phyloP scores from a whole-genome alignment of 2,888 invertebrate genomes.

The Sminthurinus aureus region DNA sequence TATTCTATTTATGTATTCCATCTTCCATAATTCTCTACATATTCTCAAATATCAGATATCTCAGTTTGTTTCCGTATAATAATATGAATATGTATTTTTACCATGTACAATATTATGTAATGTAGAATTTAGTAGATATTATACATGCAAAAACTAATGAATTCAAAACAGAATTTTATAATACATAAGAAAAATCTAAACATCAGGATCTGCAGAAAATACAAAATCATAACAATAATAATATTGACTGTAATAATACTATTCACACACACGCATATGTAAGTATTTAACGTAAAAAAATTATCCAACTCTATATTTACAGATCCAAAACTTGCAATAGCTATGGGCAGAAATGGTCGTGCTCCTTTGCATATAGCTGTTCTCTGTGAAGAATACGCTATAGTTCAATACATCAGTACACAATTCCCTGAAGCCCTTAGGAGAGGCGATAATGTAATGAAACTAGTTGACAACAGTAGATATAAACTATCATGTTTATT shows the following conservation, averaged over 20 bases:
- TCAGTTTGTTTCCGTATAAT: no score
- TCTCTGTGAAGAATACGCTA: conserved; percentile 80
- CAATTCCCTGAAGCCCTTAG: conserved; percentile 76
- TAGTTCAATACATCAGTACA: conserved; percentile 79
- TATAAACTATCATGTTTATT: conserved; percentile 8
- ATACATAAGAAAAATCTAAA: neutral
- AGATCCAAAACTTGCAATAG: conserved; percentile 67
- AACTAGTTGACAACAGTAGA: neutral
- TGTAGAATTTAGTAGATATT: neutral
- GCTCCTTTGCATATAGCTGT: conserved; percentile 87
- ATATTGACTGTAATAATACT: no score
- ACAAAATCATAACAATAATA: no score
- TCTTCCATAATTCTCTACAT: no score
- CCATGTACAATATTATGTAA: neutral
- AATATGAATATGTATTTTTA: no score
- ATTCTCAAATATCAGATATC: no score
- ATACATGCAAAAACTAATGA: neutral
- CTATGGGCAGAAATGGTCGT: conserved; percentile 76
- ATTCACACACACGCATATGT: no score
- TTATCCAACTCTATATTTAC: neutral
- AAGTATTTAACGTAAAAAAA: neutral
- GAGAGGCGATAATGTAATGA: conserved; percentile 82
- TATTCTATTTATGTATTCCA: no score
- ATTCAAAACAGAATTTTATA: neutral
- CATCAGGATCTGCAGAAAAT: neutral